Percentiles rank a stretch among this genome's conserved stretches.
These are phyloP conservation scores for Elymnias hypermnestra DNA, from an alignment of 1,140 invertebrate species.

Conservation along the genomic window DNA sequence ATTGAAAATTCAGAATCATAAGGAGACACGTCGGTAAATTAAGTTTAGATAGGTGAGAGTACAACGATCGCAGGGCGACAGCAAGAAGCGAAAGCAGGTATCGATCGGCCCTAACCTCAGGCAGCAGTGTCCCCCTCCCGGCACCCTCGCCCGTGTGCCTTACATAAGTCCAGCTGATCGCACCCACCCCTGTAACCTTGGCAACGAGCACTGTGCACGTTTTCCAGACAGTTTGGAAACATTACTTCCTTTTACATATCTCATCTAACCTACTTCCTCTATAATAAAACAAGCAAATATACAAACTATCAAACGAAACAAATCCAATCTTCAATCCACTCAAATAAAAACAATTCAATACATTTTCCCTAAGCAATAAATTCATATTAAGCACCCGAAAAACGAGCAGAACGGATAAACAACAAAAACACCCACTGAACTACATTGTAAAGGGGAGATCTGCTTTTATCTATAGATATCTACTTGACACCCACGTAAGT, in stretches of 20 bases:
- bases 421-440: neutral
- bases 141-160: conserved; percentile 42
- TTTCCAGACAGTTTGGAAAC: conserved; percentile 22
- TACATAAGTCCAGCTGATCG: conserved; percentile 74
- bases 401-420: neutral
- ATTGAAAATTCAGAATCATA: neutral
- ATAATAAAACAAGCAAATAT: too few species aligned
- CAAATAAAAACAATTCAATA: too few species aligned
- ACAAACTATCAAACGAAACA: too few species aligned
- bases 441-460: neutral
- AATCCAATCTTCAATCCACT: too few species aligned
- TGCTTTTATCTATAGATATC: neutral
- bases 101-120: conserved; percentile 64
- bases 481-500: conserved; percentile 1
- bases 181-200: conserved; percentile 71
- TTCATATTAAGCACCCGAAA: too few species aligned
- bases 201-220: conserved; percentile 56
- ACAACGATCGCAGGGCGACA: conserved; percentile 47
- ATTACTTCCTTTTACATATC: conserved; percentile 8
- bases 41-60: conserved; percentile 40
- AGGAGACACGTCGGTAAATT: conserved; percentile 18
- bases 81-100: conserved; percentile 53
- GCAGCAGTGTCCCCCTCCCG: conserved; percentile 29
- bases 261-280: too few species aligned
- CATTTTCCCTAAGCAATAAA: too few species aligned